Percentiles rank a stretch among this genome's conserved stretches.
These are phyloP conservation scores for Polyommatus iphigenia DNA, from an alignment of 2,888 invertebrate species.

Conservation along the genomic window DNA sequence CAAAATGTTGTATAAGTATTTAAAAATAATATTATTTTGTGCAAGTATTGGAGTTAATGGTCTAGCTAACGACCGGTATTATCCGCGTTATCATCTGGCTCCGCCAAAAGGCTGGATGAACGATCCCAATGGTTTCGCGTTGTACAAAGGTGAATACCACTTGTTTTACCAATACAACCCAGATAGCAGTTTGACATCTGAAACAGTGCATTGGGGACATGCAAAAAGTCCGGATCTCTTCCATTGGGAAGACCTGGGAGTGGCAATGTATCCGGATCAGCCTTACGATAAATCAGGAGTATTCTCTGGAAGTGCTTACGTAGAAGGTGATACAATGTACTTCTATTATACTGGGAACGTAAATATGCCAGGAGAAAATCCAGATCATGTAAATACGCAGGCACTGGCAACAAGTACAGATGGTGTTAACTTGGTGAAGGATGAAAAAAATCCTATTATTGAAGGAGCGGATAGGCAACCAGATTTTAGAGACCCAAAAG, in stretches of 20 bases:
- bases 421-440: constrained; percentile 59
- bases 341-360: constrained; percentile 67
- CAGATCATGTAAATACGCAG: constrained; percentile 58
- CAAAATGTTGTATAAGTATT: not conserved
- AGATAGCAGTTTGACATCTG: constrained; percentile 53
- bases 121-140: constrained; percentile 77
- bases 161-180: constrained; percentile 77
- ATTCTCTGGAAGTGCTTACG: constrained; percentile 73
- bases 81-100: constrained; percentile 61
- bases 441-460: constrained; percentile 60
- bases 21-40: not conserved
- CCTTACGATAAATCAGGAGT: constrained; percentile 63
- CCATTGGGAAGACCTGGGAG: constrained; percentile 68
- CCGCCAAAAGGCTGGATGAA: constrained; percentile 75
- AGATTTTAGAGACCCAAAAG: constrained; percentile 73
- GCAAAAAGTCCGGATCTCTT: constrained; percentile 68
- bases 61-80: constrained; percentile 46
- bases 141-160: constrained; percentile 63
- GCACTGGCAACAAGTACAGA: constrained; percentile 59
- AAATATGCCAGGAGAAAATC: constrained; percentile 50
- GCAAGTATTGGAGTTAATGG: not conserved
- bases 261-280: constrained; percentile 69
- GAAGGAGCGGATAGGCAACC: constrained; percentile 55
- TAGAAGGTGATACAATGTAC: constrained; percentile 59
- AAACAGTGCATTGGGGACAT: constrained; percentile 76